phyloP scores from a whole-genome alignment of 23 tunicate species.

The Ascidia mentula region DNA sequence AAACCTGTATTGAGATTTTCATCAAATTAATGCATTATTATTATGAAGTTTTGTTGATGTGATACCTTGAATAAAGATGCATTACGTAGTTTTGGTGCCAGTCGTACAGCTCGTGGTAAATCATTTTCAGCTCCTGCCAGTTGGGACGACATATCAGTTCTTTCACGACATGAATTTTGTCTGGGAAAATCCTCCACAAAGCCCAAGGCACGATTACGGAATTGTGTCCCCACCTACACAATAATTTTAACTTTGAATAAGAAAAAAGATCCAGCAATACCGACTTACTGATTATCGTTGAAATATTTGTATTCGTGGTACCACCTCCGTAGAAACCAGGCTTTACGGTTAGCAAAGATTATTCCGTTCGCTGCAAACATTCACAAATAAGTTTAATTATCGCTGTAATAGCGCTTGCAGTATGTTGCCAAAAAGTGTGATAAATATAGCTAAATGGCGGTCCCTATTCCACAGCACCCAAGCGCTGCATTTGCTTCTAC shows the following conservation, averaged over 20 bases:
- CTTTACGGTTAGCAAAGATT: background rate
- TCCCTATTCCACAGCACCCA: no score
- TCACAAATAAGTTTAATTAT: no score
- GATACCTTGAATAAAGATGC: conserved; percentile 8
- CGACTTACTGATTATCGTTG: background rate
- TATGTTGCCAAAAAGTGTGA: no score
- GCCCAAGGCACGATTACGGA: background rate
- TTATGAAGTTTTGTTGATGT: no score
- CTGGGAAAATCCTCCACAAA: background rate
- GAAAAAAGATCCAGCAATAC: no score
- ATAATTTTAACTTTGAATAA: no score
- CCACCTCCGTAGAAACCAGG: background rate
- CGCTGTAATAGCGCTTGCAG: no score
- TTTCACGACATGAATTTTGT: background rate
- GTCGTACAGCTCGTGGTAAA: background rate
- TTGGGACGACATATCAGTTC: background rate
- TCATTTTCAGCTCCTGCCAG: background rate
- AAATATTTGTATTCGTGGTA: background rate
- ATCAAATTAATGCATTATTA: no score
- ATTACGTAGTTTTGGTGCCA: background rate
- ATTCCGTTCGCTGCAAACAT: background rate
- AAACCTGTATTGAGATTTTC: no score
- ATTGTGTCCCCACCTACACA: background rate
- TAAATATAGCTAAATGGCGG: no score
- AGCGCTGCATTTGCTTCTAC: no score